Evolutionary conservation across 2,113 vertebrate species (phyloP).

Genomic region (Dicentrarchus labrax): DNA sequence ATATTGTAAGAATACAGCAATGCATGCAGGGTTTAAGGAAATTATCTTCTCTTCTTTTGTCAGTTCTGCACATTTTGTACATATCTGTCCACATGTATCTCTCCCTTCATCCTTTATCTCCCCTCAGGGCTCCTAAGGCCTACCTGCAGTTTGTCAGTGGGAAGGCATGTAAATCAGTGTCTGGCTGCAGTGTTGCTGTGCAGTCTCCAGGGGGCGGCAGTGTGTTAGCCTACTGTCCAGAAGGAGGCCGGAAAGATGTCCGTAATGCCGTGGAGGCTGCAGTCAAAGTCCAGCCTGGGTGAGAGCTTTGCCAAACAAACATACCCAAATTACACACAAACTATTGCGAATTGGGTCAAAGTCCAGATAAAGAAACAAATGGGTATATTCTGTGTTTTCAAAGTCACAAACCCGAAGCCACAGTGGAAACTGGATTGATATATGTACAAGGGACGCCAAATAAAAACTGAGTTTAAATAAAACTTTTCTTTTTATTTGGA

Average conservation of each 20-base stretch:
- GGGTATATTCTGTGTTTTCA: background rate
- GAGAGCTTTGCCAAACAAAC: slow-evolving; percentile 41
- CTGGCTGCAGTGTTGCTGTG: slow-evolving; percentile 85
- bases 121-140: slow-evolving; percentile 79
- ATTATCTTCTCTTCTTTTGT: background rate
- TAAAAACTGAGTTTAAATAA: too few species aligned
- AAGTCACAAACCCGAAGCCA: background rate
- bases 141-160: slow-evolving; percentile 87
- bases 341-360: background rate
- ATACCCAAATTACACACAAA: background rate
- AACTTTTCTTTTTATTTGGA: background rate
- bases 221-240: slow-evolving; percentile 85
- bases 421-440: background rate
- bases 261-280: slow-evolving; percentile 89
- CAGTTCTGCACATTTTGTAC: background rate
- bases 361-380: background rate
- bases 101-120: background rate
- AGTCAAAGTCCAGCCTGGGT: slow-evolving; percentile 88
- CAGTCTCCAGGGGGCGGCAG: slow-evolving; percentile 71
- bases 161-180: slow-evolving; percentile 86
- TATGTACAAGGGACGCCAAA: too few species aligned
- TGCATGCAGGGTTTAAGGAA: background rate
- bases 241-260: slow-evolving; percentile 88
- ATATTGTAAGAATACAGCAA: background rate
- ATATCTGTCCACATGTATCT: background rate